These are phyloP conservation scores for Cichlasoma orientale DNA, from an alignment of 2,797 vertebrate species.

Conservation along the genomic window DNA sequence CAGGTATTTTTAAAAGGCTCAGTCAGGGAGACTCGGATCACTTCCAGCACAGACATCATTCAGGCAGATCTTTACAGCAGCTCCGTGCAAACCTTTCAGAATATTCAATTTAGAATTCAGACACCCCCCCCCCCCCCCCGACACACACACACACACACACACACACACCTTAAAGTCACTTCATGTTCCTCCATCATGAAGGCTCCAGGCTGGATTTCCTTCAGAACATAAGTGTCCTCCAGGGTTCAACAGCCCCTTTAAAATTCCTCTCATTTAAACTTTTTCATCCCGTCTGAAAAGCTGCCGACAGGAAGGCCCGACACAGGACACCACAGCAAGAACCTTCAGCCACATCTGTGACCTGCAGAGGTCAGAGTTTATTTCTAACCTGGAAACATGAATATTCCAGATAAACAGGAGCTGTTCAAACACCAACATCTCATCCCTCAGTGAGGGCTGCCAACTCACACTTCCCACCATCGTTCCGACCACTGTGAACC, in stretches of 20 bases:
- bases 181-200: not conserved
- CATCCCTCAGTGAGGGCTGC: not conserved
- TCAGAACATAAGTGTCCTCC: not conserved
- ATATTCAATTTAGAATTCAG: not conserved
- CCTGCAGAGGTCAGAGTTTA: too few relatives aligned
- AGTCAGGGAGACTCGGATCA: not conserved
- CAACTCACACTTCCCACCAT: conserved; percentile 24
- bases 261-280: not conserved
- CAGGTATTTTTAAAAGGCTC: conserved; percentile 44
- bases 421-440: not conserved
- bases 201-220: not conserved
- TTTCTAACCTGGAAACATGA: too few relatives aligned
- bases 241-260: not conserved
- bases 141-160: too few relatives aligned
- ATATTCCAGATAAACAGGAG: too few relatives aligned
- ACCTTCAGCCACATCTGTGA: too few relatives aligned
- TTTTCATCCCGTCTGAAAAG: not conserved
- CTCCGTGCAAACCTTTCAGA: not conserved
- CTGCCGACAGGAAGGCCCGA: accelerated
- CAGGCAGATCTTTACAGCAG: not conserved
- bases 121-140: not conserved
- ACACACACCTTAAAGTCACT: not conserved
- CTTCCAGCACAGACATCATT: not conserved
- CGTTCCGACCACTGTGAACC: not conserved
- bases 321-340: too few relatives aligned